Conservation (phyloP, 2,888 invertebrate genomes). For the Dryocosmus kuriphilus region DNA sequence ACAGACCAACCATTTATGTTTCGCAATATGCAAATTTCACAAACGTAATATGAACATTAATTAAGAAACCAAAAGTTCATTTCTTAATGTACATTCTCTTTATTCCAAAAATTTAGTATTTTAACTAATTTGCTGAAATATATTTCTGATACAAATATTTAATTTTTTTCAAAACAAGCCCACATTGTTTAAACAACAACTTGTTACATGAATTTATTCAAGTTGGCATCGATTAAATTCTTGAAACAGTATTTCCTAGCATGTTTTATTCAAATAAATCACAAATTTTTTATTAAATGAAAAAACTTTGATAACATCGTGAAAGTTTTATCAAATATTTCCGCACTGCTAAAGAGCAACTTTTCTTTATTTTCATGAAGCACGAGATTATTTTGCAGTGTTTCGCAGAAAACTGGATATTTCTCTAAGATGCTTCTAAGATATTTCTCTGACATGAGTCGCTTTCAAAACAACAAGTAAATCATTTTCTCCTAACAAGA, state of each 20-base stretch:
- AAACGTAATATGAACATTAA: neutral
- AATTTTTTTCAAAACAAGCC: neutral
- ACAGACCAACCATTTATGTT: neutral
- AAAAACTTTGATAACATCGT: too few species aligned
- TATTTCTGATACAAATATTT: neutral
- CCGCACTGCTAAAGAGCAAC: too few species aligned
- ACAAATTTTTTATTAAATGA: too few species aligned
- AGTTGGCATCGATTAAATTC: too few species aligned
- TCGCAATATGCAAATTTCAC: neutral
- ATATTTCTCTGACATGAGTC: neutral
- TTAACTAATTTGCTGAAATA: neutral
- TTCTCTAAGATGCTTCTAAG: neutral
- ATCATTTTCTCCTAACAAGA: neutral
- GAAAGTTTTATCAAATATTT: too few species aligned
- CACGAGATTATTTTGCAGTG: neutral
- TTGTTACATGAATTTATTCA: neutral
- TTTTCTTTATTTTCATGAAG: neutral
- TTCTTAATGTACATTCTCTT: too few species aligned
- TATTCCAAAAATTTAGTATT: neutral
- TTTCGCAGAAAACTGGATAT: neutral
- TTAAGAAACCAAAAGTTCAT: neutral
- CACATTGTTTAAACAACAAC: neutral
- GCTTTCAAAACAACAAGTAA: neutral
- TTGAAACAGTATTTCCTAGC: too few species aligned
- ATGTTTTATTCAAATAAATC: too few species aligned